Conservation (phyloP, 2,113 vertebrate genomes). For the Ciconia stormi region DNA sequence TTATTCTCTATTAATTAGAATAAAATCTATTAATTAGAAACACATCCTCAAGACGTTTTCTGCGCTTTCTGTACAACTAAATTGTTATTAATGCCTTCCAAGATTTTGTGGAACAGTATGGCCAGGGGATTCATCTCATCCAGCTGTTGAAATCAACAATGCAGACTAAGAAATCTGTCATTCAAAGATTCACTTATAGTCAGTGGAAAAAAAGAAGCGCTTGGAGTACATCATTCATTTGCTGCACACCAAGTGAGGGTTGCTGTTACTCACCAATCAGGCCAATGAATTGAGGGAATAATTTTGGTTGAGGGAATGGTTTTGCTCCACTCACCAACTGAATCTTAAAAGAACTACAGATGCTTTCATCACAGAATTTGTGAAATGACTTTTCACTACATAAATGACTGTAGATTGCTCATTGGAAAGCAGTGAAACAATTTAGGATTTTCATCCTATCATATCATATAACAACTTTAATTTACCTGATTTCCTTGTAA, state of each 20-base stretch:
- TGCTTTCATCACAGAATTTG: neutral
- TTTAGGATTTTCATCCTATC: neutral
- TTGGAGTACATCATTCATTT: neutral
- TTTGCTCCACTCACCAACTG: neutral
- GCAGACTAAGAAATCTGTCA: neutral
- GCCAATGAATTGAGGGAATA: neutral
- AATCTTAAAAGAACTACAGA: neutral
- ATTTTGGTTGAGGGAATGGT: neutral
- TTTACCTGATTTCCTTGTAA: neutral
- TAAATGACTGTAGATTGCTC: neutral
- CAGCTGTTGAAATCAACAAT: neutral
- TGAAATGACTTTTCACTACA: neutral
- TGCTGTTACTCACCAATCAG: neutral
- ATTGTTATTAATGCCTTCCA: neutral
- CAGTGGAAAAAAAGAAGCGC: neutral
- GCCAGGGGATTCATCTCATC: neutral
- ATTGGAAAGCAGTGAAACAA: neutral
- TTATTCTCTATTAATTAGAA: constrained; percentile 4
- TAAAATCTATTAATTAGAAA: neutral
- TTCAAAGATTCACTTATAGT: neutral
- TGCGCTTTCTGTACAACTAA: neutral
- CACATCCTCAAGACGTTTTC: neutral
- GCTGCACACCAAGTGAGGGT: neutral
- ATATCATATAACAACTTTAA: neutral
- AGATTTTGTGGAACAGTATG: neutral